Conservation (phyloP, 2,113 vertebrate species). For the pig (Sus scrofa) region DNA sequence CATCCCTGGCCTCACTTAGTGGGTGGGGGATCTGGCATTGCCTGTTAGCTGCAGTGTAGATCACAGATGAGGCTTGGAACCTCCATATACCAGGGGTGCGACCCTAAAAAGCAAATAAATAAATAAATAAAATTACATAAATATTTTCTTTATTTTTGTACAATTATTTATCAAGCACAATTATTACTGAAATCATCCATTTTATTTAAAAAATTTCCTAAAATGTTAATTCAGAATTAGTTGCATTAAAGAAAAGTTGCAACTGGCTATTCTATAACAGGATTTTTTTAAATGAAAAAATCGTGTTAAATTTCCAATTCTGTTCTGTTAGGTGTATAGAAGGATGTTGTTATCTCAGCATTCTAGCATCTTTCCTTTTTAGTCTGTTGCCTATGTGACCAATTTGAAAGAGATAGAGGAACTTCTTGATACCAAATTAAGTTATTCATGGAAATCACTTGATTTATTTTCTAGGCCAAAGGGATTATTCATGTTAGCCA, state of each 20-base stretch:
- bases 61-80: too few species aligned
- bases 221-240: slow-evolving; percentile 10
- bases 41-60: too few species aligned
- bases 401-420: background rate
- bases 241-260: background rate
- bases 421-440: background rate
- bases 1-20: too few species aligned
- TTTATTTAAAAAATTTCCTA: background rate
- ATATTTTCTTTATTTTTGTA: background rate
- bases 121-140: too few species aligned
- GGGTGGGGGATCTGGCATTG: too few species aligned
- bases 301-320: background rate
- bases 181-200: background rate
- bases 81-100: too few species aligned
- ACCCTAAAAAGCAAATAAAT: too few species aligned
- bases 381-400: background rate
- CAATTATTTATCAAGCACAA: background rate
- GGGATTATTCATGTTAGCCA: background rate
- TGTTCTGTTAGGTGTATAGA: background rate
- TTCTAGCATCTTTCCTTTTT: slow-evolving; percentile 23
- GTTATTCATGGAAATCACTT: background rate
- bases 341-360: background rate
- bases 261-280: background rate
- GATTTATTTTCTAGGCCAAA: background rate
- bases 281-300: background rate